Conservation (phyloP, 2,888 invertebrate genomes). For the Augiades crinisus region DNA sequence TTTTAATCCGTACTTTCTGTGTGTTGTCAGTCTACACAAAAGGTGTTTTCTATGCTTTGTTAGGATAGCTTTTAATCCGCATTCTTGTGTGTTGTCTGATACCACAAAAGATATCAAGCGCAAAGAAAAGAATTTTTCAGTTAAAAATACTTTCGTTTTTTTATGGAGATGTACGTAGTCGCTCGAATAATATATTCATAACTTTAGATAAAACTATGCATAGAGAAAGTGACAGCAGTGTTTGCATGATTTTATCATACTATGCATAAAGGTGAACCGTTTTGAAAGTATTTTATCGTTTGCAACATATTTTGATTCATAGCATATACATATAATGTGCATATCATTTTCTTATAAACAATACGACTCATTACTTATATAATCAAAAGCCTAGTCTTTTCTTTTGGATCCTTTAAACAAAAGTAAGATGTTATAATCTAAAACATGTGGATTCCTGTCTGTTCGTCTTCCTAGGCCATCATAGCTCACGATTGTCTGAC, state of each 20-base stretch:
- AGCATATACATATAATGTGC: no score
- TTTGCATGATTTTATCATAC: constrained; percentile 7
- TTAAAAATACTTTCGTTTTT: constrained; percentile 19
- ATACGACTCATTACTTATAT: no score
- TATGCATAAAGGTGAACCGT: background rate
- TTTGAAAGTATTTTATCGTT: background rate
- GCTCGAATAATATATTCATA: constrained; percentile 21
- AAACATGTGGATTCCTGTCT: no score
- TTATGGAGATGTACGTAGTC: constrained; percentile 16
- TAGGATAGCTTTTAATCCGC: constrained; percentile 23
- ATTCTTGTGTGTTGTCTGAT: constrained; percentile 24
- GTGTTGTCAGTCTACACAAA: constrained; percentile 24
- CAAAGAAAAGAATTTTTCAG: constrained; percentile 12
- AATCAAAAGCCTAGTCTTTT: no score
- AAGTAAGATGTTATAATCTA: no score
- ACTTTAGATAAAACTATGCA: constrained; percentile 19
- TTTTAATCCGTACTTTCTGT: constrained; percentile 24
- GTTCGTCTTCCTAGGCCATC: no score
- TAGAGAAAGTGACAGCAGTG: constrained; percentile 1
- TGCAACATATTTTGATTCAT: no score
- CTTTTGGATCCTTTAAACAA: no score
- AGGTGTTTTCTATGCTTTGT: constrained; percentile 26
- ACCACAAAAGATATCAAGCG: constrained; percentile 21
- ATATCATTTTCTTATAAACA: no score
- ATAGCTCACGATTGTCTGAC: no score